Evolutionary conservation across 2,888 invertebrate species (phyloP).

Genomic region (Apamea monoglypha): DNA sequence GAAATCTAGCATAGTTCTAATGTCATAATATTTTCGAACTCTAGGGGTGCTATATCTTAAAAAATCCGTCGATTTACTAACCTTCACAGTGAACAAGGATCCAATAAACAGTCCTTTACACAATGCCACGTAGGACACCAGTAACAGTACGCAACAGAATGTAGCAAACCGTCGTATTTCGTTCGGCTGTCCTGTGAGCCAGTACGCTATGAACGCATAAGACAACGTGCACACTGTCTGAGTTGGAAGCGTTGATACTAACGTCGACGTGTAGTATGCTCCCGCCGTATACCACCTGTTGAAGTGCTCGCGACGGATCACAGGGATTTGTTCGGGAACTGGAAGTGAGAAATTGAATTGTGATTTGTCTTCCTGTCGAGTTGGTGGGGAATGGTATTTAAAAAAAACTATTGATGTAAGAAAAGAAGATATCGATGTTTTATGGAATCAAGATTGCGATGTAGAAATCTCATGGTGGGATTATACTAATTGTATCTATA

Average conservation of each 20-base stretch:
- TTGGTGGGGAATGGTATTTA: background rate
- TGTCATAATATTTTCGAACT: background rate
- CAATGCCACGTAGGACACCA: slow-evolving; percentile 96
- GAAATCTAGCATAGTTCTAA: background rate
- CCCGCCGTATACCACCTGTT: slow-evolving; percentile 97
- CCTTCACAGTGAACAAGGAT: slow-evolving; percentile 94
- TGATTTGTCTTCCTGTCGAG: slow-evolving; percentile 18
- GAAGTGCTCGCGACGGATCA: slow-evolving; percentile 95
- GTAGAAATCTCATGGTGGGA: background rate
- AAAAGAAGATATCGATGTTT: background rate
- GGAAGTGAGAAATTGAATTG: slow-evolving; percentile 59
- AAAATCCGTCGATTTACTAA: slow-evolving; percentile 72
- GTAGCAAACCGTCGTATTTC: slow-evolving; percentile 93
- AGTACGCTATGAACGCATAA: slow-evolving; percentile 95
- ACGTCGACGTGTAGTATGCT: slow-evolving; percentile 95
- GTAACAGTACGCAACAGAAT: slow-evolving; percentile 93
- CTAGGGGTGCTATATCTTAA: background rate
- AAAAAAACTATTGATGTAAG: background rate
- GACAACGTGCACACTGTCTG: slow-evolving; percentile 94
- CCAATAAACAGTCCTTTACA: slow-evolving; percentile 96
- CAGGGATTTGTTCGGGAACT: slow-evolving; percentile 96
- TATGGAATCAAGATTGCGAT: background rate
- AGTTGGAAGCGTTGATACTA: slow-evolving; percentile 95
- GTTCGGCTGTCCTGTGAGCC: slow-evolving; percentile 96
- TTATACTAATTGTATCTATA: background rate